phyloP scores from a whole-genome alignment of 2,113 vertebrate species.

The Micronycteris hirsuta region DNA sequence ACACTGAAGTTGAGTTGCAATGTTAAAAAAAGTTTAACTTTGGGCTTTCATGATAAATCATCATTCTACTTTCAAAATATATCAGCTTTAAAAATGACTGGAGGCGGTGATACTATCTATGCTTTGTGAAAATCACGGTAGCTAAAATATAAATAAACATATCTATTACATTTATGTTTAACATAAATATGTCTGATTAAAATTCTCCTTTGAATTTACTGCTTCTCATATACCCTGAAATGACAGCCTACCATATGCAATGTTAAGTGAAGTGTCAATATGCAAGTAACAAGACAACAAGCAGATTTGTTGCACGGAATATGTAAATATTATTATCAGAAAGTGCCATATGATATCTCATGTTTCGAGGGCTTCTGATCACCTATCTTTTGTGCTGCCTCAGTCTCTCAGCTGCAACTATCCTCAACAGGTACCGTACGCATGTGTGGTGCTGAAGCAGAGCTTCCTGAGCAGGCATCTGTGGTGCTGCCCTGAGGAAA shows the following conservation, averaged over 20 bases:
- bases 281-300: constrained; percentile 53
- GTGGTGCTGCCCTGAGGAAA: constrained; percentile 39
- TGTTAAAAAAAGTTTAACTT: constrained; percentile 24
- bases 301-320: constrained; percentile 56
- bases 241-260: constrained; percentile 52
- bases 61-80: neutral
- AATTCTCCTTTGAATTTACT: constrained; percentile 24
- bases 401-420: neutral
- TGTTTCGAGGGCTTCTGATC: constrained; percentile 28
- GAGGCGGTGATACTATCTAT: neutral
- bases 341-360: constrained; percentile 35
- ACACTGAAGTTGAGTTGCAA: neutral
- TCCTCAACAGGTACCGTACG: constrained; percentile 73
- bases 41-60: constrained; percentile 42
- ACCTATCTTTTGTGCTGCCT: constrained; percentile 19
- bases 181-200: constrained; percentile 46
- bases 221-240: neutral
- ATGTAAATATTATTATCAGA: constrained; percentile 56
- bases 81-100: constrained; percentile 40
- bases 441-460: neutral
- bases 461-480: constrained; percentile 30
- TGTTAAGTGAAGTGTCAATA: constrained; percentile 58
- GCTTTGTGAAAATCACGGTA: constrained; percentile 24
- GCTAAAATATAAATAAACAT: constrained; percentile 37
- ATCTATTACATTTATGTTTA: constrained; percentile 41